Base-by-base conservation (phyloP, 2,888 invertebrate species). In the Dasypolia templi region DNA sequence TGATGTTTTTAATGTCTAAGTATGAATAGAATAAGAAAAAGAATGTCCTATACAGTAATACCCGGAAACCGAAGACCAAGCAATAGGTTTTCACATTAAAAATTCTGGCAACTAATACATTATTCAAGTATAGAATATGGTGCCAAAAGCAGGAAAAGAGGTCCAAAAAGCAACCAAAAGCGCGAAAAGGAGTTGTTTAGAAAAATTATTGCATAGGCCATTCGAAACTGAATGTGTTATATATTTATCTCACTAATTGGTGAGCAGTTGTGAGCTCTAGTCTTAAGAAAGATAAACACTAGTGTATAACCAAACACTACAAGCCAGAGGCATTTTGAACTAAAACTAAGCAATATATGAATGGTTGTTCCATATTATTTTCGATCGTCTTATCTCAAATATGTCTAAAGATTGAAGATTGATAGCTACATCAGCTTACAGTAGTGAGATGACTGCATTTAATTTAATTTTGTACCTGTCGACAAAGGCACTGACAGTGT, bases 361-460 rank as follows among this genome's bases (percentile, higher is more conserved):
- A 73, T 65, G 81, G 81, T 86, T 87, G 84, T 87, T 69, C 42
- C 53, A 68, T 26, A 72, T 35, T 81, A 68, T 69, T 84, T 80
- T 83, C 39, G 44, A 69, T 75, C 0, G 58, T 62, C 65, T 71
- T 80, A 53, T 71, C 64, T 71, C 49, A 64, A 80, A 66, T 49
- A 71, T 59, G 19, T 55, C 32, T 66, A 17, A 82, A 79, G 65
- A 58, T 75, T 53, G 29, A 66, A 69, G 39, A 72, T 72, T 53
- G 49, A 32, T 63, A 61, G 65, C 72, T 71, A 67, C 32, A 58
- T 67, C 72, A 35, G 58, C 74, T 85, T 76, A 77, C 77, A 69
- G 46, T 72, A 75, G 82, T 84, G 69, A 68, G 85, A 82, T 85
- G 79, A 77, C 81, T 89, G 87, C 87, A 90, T 89, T 90, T 89